Percentiles rank a stretch among this genome's conserved stretches.
phyloP scores from a whole-genome alignment of 2,888 invertebrate species.

The Aphrophora alni region DNA sequence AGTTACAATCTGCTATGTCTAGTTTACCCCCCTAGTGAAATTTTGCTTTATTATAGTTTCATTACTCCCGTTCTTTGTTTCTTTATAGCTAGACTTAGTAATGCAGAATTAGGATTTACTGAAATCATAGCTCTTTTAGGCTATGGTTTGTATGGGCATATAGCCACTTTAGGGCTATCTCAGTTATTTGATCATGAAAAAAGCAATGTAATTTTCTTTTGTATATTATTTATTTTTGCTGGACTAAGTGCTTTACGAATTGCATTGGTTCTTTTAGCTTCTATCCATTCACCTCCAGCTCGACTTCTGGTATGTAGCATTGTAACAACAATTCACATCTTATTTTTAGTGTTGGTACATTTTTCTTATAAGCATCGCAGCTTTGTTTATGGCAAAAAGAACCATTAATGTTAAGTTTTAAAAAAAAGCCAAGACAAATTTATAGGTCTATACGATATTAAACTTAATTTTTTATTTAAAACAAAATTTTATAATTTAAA shows the following conservation, averaged over 20 bases:
- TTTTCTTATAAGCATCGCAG: conserved; percentile 61
- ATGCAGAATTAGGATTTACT: conserved; percentile 55
- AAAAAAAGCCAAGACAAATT: no score
- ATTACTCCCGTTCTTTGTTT: conserved; percentile 56
- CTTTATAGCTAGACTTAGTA: conserved; percentile 55
- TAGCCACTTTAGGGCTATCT: conserved; percentile 58
- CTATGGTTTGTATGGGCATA: conserved; percentile 60
- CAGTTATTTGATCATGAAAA: conserved; percentile 58
- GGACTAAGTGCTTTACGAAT: conserved; percentile 60
- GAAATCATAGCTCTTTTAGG: conserved; percentile 59
- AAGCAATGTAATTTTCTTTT: conserved; percentile 59
- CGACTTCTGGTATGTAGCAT: conserved; percentile 61
- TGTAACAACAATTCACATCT: conserved; percentile 58
- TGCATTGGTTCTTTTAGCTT: conserved; percentile 58
- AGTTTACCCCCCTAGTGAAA: conserved; percentile 55
- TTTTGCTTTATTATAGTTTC: conserved; percentile 55
- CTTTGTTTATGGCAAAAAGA: conserved; percentile 54
- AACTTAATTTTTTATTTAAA: no score
- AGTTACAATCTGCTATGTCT: conserved; percentile 52
- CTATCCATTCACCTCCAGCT: conserved; percentile 59
- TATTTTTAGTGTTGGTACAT: conserved; percentile 61
- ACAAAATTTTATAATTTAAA: no score
- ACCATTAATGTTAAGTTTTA: background rate
- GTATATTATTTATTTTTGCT: conserved; percentile 59
- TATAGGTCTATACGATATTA: no score